Base-by-base conservation (phyloP, 2,888 invertebrate genomes). In the Vesta saturnalis region DNA sequence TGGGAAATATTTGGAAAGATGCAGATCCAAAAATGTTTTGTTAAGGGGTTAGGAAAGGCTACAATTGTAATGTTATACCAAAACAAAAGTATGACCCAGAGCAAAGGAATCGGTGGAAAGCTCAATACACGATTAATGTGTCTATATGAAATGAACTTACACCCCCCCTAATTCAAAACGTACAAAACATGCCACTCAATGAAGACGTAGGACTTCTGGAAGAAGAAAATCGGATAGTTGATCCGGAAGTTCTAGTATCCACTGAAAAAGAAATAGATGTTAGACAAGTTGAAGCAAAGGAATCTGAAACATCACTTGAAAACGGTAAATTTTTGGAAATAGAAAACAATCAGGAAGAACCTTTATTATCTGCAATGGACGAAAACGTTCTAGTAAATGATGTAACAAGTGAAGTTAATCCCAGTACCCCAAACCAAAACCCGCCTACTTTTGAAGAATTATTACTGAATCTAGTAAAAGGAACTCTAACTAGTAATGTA, bases 1-100 rank as follows among this genome's bases (percentile, higher is more conserved):
- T 62, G 39, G 55, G 62, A 18, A 15, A 54, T 39, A 35, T 55
- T 12, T 62, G 62, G 62, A 54, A 30, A 62, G 55, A 54, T 19
- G 14, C 15, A 14, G 35, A 30, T 55, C 62, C 39, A 21, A 19
- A 55, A 46, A 47, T 60, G 3, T 49, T 60, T 16, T 21, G 21
- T 22, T 18, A 22, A 22, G 60, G 60, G 12, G 21, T 60, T 46
- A 16, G n/a, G 43, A 60, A 60, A n/a, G n/a, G n/a, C 19, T 60
- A 60, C 19, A 60, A 46, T 46, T 43, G 35, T 60, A 16, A 60
- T 4, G 60, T 60, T 60, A 60, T 43, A 12, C 60, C 60, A 14
- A 14, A 18, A 12, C 46, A 60, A 46, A 60, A 46, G 18, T 46
- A 16, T 43, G 18, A 60, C 21, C 60, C 60, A 10, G n/a, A 43